Base-by-base conservation (phyloP, 53 echinoderm and acorn worm genomes). In the Holothuria leucospilota region DNA sequence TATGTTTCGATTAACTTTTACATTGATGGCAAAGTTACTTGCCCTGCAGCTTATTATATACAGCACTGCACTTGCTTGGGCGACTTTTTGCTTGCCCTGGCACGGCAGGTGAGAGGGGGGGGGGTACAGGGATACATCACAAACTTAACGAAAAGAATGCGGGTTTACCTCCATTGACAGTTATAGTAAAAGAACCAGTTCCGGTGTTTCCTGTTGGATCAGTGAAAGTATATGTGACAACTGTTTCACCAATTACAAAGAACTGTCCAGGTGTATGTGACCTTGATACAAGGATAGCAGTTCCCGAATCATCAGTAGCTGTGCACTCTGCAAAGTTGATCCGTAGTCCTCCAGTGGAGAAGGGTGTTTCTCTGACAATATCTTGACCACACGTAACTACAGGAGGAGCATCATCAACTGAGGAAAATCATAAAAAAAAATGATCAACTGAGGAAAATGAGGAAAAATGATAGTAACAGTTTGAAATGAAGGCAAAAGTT, bases 121-220 rank as follows among this genome's bases (percentile, higher is more conserved):
- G n/a, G n/a, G n/a, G n/a, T n/a, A n/a, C n/a, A n/a, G n/a, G n/a
- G n/a, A n/a, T n/a, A n/a, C n/a, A n/a, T n/a, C n/a, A n/a, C n/a
- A n/a, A n/a, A n/a, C n/a, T n/a, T n/a, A n/a, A n/a, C n/a, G n/a
- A n/a, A n/a, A n/a, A n/a, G n/a, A n/a, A n/a, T n/a, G 8, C 46
- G 2, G 46, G 46, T 7, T 46, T 46, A 46, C 46, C 46, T 46
- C 46, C 46, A 46, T 46, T 46, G 46, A 46, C 46, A 46, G 11
- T 46, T 46, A 46, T 46, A 46, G 8, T 5, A 11, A 46, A 46
- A 11, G 46, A 5, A 46, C 11, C 46, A 9, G 46, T 46, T 7
- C 46, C 46, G 6, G 85, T 39, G 71, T 90, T 86, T 49, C 87
- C 91, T 39, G 86, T 85, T 20, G 63, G 51, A 39, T 90, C 91